Percentiles rank a stretch among this genome's conserved stretches.
Conservation (phyloP, 1,140 invertebrate species). For the Tetranychus urticae region DNA sequence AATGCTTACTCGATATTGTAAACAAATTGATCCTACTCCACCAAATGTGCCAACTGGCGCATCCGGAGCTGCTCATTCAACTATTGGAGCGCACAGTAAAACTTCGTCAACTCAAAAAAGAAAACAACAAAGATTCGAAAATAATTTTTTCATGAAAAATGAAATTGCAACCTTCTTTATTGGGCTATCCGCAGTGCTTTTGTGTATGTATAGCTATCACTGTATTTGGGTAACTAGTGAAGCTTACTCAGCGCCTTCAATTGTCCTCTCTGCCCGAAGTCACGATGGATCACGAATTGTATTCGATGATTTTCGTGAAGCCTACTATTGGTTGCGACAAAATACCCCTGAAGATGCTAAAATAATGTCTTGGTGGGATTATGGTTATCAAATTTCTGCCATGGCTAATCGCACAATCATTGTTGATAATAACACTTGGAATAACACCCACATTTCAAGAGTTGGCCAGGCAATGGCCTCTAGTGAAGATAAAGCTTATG, state of each 20-base stretch:
- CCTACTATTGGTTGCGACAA: slow-evolving; percentile 91
- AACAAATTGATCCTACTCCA: slow-evolving; percentile 38
- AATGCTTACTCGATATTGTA: slow-evolving; percentile 68
- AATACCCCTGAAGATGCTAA: slow-evolving; percentile 79
- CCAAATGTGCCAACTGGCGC: neutral
- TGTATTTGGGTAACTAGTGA: slow-evolving; percentile 99
- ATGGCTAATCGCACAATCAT: slow-evolving; percentile 95
- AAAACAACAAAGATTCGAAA: slow-evolving; percentile 43
- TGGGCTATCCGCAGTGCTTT: slow-evolving; percentile 50
- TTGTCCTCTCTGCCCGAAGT: slow-evolving; percentile 78
- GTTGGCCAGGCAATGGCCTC: slow-evolving; percentile 96
- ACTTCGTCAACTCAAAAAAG: slow-evolving; percentile 17
- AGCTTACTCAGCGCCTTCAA: slow-evolving; percentile 89
- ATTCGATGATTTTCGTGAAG: slow-evolving; percentile 92
- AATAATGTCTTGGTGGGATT: slow-evolving; percentile 99
- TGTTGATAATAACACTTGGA: slow-evolving; percentile 99
- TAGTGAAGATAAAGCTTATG: slow-evolving; percentile 79
- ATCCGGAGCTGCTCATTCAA: neutral
- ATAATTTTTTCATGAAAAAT: slow-evolving; percentile 57
- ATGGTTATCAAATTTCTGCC: slow-evolving; percentile 95
- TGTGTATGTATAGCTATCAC: slow-evolving; percentile 79
- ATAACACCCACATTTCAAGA: slow-evolving; percentile 90
- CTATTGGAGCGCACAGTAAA: neutral
- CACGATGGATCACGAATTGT: slow-evolving; percentile 85
- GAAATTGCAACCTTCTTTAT: slow-evolving; percentile 71